Percentiles rank a stretch among this genome's conserved stretches.
Conservation (phyloP, 2,113 vertebrate genomes). For the Solea senegalensis region DNA sequence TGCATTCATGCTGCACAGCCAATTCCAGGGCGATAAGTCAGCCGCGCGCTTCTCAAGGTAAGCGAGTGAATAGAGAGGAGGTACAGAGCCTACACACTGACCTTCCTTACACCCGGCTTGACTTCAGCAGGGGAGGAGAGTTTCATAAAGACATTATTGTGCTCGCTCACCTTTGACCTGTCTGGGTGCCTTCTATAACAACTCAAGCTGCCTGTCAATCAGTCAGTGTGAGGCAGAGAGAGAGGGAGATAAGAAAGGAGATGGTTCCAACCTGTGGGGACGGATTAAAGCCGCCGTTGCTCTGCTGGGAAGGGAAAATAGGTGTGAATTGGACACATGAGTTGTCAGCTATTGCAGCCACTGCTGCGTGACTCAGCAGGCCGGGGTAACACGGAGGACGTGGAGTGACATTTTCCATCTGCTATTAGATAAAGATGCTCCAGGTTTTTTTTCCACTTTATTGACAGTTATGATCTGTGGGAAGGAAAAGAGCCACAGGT, state of each 20-base stretch:
- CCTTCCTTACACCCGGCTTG: slow-evolving; percentile 69
- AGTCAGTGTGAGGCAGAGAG: slow-evolving; percentile 51
- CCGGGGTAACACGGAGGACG: slow-evolving; percentile 34
- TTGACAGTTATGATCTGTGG: slow-evolving; percentile 61
- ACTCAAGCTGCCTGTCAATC: slow-evolving; percentile 65
- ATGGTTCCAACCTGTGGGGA: slow-evolving; percentile 56
- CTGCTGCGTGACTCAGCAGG: slow-evolving; percentile 37
- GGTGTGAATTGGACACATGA: slow-evolving; percentile 17
- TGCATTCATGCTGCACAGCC: slow-evolving; percentile 68
- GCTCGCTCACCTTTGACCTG: slow-evolving; percentile 71
- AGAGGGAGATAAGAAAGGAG: slow-evolving; percentile 48
- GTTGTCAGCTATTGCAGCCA: slow-evolving; percentile 23
- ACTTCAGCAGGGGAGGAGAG: slow-evolving; percentile 52
- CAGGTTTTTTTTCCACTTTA: slow-evolving; percentile 40
- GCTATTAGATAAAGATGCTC: slow-evolving; percentile 36
- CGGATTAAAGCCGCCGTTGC: slow-evolving; percentile 62
- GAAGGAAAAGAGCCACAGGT: slow-evolving; percentile 20
- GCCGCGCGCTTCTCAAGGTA: slow-evolving; percentile 69
- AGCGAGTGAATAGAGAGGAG: slow-evolving; percentile 69
- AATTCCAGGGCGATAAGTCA: slow-evolving; percentile 67
- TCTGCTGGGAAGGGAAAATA: slow-evolving; percentile 13
- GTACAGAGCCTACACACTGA: slow-evolving; percentile 63
- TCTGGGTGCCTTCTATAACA: slow-evolving; percentile 51
- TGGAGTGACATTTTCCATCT: slow-evolving; percentile 47
- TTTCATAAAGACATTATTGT: slow-evolving; percentile 78